Conservation (phyloP, 2,797 vertebrate species). For the Perodicticus potto region DNA sequence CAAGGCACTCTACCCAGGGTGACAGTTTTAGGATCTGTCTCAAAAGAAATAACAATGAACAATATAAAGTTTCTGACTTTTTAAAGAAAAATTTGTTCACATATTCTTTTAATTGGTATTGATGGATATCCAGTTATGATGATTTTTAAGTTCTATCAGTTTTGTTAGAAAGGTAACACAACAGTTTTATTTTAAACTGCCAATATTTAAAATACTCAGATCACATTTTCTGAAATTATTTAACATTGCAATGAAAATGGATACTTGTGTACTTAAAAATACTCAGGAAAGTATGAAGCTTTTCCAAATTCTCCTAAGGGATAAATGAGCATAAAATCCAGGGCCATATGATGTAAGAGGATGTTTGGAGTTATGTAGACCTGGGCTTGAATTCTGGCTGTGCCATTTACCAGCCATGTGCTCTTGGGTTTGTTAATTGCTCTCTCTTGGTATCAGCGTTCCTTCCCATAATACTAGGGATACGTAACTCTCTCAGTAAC, state of each 20-base stretch:
- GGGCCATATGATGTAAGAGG: background rate
- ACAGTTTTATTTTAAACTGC: conserved; percentile 30
- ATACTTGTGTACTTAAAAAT: background rate
- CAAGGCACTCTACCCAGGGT: too few relatives aligned
- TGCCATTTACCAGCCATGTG: background rate
- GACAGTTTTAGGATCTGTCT: too few relatives aligned
- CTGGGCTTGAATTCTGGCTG: background rate
- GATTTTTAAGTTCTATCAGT: background rate
- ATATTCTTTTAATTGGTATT: background rate
- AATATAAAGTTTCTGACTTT: conserved; percentile 40
- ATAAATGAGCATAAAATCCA: background rate
- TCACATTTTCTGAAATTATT: background rate
- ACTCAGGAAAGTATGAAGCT: background rate
- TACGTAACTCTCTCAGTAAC: background rate
- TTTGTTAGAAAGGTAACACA: background rate
- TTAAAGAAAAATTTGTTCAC: conserved; percentile 29
- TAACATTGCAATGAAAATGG: background rate
- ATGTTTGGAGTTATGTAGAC: background rate
- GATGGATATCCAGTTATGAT: background rate
- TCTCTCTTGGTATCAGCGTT: background rate
- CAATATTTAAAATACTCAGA: conserved; percentile 12
- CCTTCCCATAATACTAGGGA: background rate
- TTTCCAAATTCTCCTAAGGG: background rate
- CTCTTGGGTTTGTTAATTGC: background rate
- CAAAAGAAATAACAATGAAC: background rate